Percentiles rank a stretch among this genome's conserved stretches.
Evolutionary conservation across 2,113 vertebrate genomes (phyloP).

Genomic region (Seriola quinqueradiata): DNA sequence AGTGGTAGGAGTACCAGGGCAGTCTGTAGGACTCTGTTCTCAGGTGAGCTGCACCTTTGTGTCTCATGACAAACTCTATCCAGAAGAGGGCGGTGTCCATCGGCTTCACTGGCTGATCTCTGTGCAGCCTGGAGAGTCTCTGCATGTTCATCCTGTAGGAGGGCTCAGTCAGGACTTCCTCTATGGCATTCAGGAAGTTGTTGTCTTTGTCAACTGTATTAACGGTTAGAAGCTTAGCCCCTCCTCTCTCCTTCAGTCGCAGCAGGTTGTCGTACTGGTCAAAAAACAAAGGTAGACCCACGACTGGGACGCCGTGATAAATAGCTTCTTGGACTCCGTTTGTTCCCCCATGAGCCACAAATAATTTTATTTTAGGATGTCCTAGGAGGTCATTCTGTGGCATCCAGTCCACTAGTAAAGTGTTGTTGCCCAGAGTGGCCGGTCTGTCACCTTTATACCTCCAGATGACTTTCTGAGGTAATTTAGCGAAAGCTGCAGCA

Average conservation of each 20-base stretch:
- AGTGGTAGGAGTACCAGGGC: constrained; percentile 80
- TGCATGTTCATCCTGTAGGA: constrained; percentile 82
- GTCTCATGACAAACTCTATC: constrained; percentile 84
- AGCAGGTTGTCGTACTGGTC: constrained; percentile 83
- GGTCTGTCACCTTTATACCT: constrained; percentile 71
- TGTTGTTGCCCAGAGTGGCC: constrained; percentile 78
- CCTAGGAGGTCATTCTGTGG: constrained; percentile 84
- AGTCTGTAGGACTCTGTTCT: constrained; percentile 78
- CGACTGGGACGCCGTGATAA: constrained; percentile 78
- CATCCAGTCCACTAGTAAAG: constrained; percentile 80
- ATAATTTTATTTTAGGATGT: constrained; percentile 76
- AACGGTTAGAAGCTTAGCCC: constrained; percentile 65
- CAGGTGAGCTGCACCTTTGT: constrained; percentile 82
- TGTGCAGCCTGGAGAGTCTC: constrained; percentile 78
- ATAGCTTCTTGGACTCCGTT: constrained; percentile 81
- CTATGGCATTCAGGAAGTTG: constrained; percentile 68
- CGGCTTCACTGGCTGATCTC: constrained; percentile 75
- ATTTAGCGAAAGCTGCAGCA: constrained; percentile 76
- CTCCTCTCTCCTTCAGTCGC: constrained; percentile 71
- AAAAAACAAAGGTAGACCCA: constrained; percentile 73
- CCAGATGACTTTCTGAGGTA: constrained; percentile 85
- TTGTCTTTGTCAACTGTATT: constrained; percentile 61
- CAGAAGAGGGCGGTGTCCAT: constrained; percentile 81
- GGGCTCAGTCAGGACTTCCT: constrained; percentile 76
- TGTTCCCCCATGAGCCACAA: constrained; percentile 81